Percentiles rank a stretch among this genome's conserved stretches.
Evolutionary conservation across 2,888 invertebrate genomes (phyloP).

Genomic region (Cylindroiulus punctatus): DNA sequence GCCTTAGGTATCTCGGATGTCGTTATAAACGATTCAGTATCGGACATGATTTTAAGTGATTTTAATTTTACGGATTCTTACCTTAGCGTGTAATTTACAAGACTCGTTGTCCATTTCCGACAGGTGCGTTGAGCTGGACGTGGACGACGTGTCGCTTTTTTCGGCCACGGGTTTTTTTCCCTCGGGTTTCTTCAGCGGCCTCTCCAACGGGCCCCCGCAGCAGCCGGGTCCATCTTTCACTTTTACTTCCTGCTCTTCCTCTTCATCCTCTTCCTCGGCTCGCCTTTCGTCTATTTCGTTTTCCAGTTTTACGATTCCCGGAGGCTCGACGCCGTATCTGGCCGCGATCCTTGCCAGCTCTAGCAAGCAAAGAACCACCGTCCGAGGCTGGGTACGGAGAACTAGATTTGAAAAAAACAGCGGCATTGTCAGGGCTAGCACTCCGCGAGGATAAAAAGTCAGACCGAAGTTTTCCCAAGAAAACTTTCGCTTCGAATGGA

Average conservation of each 20-base stretch:
- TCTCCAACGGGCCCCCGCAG: no score
- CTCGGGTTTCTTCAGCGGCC: not conserved
- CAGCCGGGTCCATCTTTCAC: no score
- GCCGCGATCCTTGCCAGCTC: conserved; percentile 85
- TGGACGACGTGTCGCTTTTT: not conserved
- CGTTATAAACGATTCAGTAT: not conserved
- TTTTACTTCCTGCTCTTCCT: not conserved
- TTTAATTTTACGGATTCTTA: not conserved
- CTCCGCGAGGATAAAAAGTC: no score
- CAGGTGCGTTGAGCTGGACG: conserved; percentile 1
- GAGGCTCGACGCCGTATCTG: conserved; percentile 78
- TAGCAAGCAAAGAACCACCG: conserved; percentile 84
- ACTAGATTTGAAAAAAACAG: conserved; percentile 68
- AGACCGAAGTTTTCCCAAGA: not conserved
- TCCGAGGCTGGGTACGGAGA: conserved; percentile 82
- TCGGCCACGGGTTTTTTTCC: not conserved
- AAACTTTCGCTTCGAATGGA: no score
- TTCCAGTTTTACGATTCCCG: conserved; percentile 82
- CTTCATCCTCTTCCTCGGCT: not conserved
- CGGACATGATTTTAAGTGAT: not conserved
- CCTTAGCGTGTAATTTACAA: conserved; percentile 53
- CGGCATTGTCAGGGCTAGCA: no score
- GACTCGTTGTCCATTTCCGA: conserved; percentile 31
- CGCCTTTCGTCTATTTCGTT: conserved; percentile 81
- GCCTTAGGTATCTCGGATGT: not conserved